A percentile compares a stretch with the other conserved stretches of the same genome.
Evolutionary conservation across 2,888 invertebrate genomes (phyloP).

Genomic region (Lasioglossum marginatum): DNA sequence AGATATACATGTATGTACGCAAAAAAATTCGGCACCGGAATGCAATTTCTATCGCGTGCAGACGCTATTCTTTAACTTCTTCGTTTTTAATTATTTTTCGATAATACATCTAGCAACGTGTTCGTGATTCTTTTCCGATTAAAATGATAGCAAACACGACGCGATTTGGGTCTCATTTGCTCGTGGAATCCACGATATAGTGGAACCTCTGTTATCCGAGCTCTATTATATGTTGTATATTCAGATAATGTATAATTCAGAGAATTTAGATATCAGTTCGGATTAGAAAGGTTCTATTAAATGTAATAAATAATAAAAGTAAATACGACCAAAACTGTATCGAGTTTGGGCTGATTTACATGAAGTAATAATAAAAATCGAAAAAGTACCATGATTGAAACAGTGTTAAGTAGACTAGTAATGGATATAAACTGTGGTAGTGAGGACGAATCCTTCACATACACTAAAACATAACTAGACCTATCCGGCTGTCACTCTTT

Average conservation of each 20-base stretch:
- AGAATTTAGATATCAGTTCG: too few species aligned
- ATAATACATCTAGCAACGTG: neutral
- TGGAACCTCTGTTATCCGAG: neutral
- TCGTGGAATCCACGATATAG: too few species aligned
- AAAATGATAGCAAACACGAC: neutral
- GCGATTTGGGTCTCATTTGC: too few species aligned
- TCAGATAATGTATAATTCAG: too few species aligned
- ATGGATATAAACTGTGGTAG: neutral
- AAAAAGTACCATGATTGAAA: neutral
- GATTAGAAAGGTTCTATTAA: too few species aligned
- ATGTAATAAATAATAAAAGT: neutral
- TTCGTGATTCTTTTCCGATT: neutral
- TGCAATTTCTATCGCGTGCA: too few species aligned
- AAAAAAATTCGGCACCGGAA: neutral
- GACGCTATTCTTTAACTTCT: too few species aligned
- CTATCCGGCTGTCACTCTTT: constrained; percentile 11
- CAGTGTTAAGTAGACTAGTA: neutral
- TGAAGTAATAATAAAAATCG: neutral
- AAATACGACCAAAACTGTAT: neutral
- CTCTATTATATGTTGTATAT: too few species aligned
- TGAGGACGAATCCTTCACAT: neutral
- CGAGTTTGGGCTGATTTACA: neutral
- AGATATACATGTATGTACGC: neutral
- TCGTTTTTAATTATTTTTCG: neutral
- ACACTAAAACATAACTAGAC: neutral